Conservation (phyloP, 2,797 vertebrate genomes). For the Danio jaintianensis region DNA sequence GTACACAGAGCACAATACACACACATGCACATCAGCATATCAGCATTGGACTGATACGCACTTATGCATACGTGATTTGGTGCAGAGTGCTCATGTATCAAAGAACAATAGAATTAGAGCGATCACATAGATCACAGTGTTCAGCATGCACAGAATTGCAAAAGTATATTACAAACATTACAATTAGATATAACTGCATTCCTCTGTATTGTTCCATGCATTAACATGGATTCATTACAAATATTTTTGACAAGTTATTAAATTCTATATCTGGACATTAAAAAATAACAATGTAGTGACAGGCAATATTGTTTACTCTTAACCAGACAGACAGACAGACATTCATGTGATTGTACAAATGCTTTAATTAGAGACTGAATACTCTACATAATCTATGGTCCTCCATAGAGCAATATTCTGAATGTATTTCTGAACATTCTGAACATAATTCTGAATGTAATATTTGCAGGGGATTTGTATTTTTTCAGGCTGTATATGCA, state of each 20-base stretch:
- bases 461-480: not conserved
- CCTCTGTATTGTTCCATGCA: not conserved
- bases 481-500: not conserved
- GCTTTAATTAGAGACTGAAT: not conserved
- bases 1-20: slow-evolving; percentile 59
- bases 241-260: not conserved
- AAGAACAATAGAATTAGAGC: slow-evolving; percentile 45
- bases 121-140: slow-evolving; percentile 15
- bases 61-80: slow-evolving; percentile 47
- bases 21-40: slow-evolving; percentile 60
- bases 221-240: not conserved
- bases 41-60: slow-evolving; percentile 47
- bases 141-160: slow-evolving; percentile 1
- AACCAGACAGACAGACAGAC: not conserved
- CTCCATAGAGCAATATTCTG: not conserved
- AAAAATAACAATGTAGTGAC: not conserved
- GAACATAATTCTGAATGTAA: not conserved
- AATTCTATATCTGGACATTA: not conserved
- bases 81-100: slow-evolving; percentile 39
- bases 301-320: slow-evolving; percentile 1
- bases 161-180: not conserved
- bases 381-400: too few relatives aligned
- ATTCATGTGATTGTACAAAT: not conserved
- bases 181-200: not conserved
- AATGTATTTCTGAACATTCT: not conserved